A percentile compares a stretch with the other conserved stretches of the same genome.
Conservation (phyloP, 2,113 vertebrate species). For the Forbesichthys agassizii region DNA sequence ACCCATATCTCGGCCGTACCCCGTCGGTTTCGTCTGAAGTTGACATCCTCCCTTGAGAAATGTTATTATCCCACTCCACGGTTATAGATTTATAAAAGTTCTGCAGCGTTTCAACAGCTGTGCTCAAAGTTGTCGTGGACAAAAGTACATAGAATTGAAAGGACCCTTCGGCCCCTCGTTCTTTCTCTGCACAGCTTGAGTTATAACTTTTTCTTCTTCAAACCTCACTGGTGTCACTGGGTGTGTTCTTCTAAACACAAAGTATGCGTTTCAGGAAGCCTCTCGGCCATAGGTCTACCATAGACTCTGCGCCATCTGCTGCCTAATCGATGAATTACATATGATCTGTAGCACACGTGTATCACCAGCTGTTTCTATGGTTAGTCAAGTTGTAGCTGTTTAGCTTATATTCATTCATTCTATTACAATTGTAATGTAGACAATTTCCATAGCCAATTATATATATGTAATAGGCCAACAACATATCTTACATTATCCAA, state of each 20-base stretch:
- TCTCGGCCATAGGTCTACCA: background rate
- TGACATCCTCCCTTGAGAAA: conserved; percentile 71
- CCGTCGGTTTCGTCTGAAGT: conserved; percentile 79
- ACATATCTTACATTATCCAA: background rate
- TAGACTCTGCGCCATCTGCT: conserved; percentile 59
- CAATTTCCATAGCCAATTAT: background rate
- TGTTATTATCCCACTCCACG: conserved; percentile 29
- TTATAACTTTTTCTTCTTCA: conserved; percentile 49
- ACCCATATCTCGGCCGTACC: conserved; percentile 77
- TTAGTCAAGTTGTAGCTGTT: too few relatives aligned
- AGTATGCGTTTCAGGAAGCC: conserved; percentile 70
- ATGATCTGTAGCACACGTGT: too few relatives aligned
- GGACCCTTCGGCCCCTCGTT: conserved; percentile 64
- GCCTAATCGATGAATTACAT: background rate
- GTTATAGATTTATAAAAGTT: background rate
- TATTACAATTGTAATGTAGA: background rate
- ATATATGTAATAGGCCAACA: background rate
- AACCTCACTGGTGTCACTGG: conserved; percentile 77
- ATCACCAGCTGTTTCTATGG: too few relatives aligned
- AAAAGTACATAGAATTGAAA: conserved; percentile 15
- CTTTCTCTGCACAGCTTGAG: conserved; percentile 42
- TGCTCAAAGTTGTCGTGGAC: background rate
- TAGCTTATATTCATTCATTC: background rate
- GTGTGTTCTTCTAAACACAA: conserved; percentile 77
- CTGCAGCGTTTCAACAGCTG: conserved; percentile 5